These are phyloP conservation scores for Grammomys dolichurus DNA, from an alignment of 2,113 vertebrate genomes.

Conservation along the genomic window DNA sequence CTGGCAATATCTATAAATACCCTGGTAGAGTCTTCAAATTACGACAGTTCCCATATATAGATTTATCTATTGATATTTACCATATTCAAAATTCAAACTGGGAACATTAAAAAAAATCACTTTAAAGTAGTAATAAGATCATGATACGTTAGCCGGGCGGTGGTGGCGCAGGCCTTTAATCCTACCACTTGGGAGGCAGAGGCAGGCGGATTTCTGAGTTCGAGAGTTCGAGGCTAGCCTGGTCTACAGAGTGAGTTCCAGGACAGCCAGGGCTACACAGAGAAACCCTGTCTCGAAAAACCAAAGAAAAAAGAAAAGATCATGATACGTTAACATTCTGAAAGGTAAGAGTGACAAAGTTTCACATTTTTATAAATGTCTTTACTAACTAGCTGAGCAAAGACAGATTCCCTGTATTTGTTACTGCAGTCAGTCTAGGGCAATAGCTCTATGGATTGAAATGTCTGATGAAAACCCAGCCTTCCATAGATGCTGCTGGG, in stretches of 20 bases:
- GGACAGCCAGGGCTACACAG: no score
- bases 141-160: no score
- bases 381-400: constrained; percentile 26
- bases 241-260: no score
- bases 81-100: constrained; percentile 45
- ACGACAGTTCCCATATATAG: not conserved
- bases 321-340: no score
- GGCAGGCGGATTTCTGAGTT: no score
- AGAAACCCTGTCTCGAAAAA: no score
- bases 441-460: not conserved
- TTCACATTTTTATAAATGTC: constrained; percentile 45
- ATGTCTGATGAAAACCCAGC: not conserved
- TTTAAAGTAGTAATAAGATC: constrained; percentile 46
- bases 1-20: not conserved
- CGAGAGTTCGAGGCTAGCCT: no score
- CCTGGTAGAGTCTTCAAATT: constrained; percentile 24
- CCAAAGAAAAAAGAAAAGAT: no score
- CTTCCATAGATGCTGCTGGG: not conserved
- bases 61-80: constrained; percentile 3
- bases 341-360: not conserved
- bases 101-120: constrained; percentile 33
- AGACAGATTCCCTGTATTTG: constrained; percentile 38
- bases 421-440: constrained; percentile 19
- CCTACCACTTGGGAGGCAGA: no score
- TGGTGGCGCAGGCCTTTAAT: no score